Evolutionary conservation across 2,113 vertebrate species (phyloP).

Genomic region (Oreochromis aureus): DNA sequence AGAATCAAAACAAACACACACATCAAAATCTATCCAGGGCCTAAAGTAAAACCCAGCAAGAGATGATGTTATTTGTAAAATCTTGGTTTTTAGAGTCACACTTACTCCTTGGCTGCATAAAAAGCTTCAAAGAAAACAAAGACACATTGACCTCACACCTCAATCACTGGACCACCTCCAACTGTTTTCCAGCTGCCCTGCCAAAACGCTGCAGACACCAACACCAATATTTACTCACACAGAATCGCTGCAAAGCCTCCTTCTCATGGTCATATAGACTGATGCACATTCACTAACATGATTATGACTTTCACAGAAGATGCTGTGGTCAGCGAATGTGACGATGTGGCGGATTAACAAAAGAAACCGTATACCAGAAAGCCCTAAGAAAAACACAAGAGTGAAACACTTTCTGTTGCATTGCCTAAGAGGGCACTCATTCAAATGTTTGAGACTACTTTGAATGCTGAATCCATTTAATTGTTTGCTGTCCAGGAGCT

Average conservation of each 20-base stretch:
- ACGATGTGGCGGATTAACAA: neutral
- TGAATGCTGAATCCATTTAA: neutral
- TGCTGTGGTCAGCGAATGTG: neutral
- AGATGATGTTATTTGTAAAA: neutral
- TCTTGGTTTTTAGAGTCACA: neutral
- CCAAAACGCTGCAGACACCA: neutral
- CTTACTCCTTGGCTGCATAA: neutral
- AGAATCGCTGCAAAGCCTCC: neutral
- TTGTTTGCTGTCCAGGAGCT: neutral
- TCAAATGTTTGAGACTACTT: neutral
- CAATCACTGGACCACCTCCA: slow-evolving; percentile 8
- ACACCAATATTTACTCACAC: neutral
- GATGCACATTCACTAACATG: neutral
- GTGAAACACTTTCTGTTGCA: neutral
- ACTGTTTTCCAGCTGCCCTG: slow-evolving; percentile 23
- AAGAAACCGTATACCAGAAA: neutral
- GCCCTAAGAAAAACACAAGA: neutral
- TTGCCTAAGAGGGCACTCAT: neutral
- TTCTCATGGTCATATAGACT: neutral
- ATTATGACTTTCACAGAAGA: neutral
- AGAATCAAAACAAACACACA: neutral
- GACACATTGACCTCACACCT: slow-evolving; percentile 18
- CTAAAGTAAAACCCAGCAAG: neutral
- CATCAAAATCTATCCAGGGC: neutral
- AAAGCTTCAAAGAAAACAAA: neutral